A percentile compares a stretch with the other conserved stretches of the same genome.
Conservation (phyloP, 2,888 invertebrate species). For the Iselma pallidipennis region DNA sequence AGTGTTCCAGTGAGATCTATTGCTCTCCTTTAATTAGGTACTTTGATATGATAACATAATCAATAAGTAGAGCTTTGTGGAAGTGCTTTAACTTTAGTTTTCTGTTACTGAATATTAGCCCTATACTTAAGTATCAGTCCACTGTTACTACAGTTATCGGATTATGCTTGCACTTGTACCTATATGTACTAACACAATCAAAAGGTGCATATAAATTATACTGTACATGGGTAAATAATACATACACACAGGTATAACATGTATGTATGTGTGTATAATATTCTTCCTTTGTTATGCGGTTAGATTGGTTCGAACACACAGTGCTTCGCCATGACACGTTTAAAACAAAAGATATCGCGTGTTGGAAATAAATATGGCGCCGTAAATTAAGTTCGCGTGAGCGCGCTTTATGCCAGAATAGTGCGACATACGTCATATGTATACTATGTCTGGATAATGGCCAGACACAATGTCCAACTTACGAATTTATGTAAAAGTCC, state of each 20-base stretch:
- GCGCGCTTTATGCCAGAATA: slow-evolving; percentile 51
- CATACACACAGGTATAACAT: not conserved
- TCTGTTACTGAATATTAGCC: no score
- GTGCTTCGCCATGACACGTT: slow-evolving; percentile 56
- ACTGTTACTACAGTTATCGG: not conserved
- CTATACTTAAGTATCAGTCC: no score
- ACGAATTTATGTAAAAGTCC: not conserved
- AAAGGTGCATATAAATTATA: not conserved
- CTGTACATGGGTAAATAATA: not conserved
- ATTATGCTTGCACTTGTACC: not conserved
- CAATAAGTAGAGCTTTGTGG: no score
- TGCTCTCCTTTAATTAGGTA: no score
- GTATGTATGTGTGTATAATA: slow-evolving; percentile 29
- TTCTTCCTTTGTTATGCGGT: slow-evolving; percentile 44
- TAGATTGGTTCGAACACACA: slow-evolving; percentile 42
- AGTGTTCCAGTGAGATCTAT: no score
- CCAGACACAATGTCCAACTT: not conserved
- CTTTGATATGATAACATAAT: no score
- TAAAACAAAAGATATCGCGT: slow-evolving; percentile 57
- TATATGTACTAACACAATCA: not conserved
- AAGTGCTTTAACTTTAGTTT: no score
- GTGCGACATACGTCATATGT: slow-evolving; percentile 51
- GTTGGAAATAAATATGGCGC: slow-evolving; percentile 57
- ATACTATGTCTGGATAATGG: not conserved
- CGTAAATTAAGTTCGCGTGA: slow-evolving; percentile 58